A percentile compares a stretch with the other conserved stretches of the same genome.
These are phyloP conservation scores for Thereva nobilitata DNA, from an alignment of 2,888 invertebrate species.

Conservation along the genomic window DNA sequence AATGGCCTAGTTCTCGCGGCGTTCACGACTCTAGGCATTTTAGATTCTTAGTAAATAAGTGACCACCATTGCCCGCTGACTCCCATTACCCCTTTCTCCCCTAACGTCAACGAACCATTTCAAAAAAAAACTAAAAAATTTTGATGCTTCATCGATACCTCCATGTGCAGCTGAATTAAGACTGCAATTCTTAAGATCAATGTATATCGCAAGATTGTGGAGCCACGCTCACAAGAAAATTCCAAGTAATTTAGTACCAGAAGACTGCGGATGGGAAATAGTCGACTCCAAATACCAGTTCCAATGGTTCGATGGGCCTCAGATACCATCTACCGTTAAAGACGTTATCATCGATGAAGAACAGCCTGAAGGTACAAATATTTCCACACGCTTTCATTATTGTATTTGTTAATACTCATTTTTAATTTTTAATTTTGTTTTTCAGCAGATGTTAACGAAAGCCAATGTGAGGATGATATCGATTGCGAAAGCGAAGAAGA, in stretches of 20 bases:
- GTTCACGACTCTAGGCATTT: too few relatives aligned
- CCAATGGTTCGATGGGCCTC: constrained; percentile 11
- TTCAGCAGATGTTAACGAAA: too few relatives aligned
- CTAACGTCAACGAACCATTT: not conserved
- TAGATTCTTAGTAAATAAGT: too few relatives aligned
- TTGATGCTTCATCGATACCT: constrained; percentile 28
- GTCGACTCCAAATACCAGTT: constrained; percentile 27
- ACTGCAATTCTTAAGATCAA: constrained; percentile 29
- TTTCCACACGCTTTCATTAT: too few relatives aligned
- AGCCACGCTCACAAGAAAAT: constrained; percentile 31
- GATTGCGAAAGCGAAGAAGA: too few relatives aligned
- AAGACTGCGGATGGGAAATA: constrained; percentile 36
- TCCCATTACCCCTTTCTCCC: too few relatives aligned
- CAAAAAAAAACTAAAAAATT: not conserved
- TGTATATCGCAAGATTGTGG: constrained; percentile 36
- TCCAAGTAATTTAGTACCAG: constrained; percentile 19
- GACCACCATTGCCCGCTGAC: too few relatives aligned
- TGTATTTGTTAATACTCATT: too few relatives aligned
- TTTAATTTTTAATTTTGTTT: too few relatives aligned
- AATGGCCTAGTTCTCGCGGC: too few relatives aligned
- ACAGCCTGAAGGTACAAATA: constrained; percentile 12
- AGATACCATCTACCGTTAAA: not conserved
- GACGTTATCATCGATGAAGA: not conserved
- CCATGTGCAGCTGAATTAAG: constrained; percentile 28
- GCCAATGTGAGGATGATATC: too few relatives aligned